Base-by-base conservation (phyloP, 2,113 vertebrate species). In the Perca flavescens region DNA sequence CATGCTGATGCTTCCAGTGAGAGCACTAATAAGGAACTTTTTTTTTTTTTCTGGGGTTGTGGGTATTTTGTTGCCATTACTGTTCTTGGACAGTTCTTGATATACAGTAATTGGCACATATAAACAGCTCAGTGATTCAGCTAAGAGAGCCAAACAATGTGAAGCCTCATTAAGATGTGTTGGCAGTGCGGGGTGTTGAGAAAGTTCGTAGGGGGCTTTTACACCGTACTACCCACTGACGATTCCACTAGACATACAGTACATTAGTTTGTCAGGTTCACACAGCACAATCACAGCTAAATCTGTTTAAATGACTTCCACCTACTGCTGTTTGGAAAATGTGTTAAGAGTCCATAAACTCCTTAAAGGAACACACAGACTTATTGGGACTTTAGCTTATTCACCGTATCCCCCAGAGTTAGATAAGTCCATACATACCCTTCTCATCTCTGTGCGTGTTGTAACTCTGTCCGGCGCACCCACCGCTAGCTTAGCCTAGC, bases 91-190 rank as follows among this genome's bases (percentile, higher is more conserved):
- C 40, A 22, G 19, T 43, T 60, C 12, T 5, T 52, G 25, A 60
- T 58, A 4, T 22, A 19, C 19, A 46, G 75, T 68, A 54, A 84
- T 56, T 79, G 56, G 25, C 19, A 54, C 43, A 57, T 17, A 57
- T 16, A 58, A 49, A 57, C 46, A 28, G 43, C 34, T 52, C 46
- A 12, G 22, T 22, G n/a, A 62, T 56, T 43, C 22, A 74, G 75
- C 57, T 14, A 56, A 61, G 53, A 43, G 63, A 46, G 6, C 7
- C 25, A 12, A 22, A 28, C 14, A 13, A 36, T 14, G 50, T 46
- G 65, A 56, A 65, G 43, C 43, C 31, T 69, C 57, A 58, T 36
- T 61, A 79, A 56, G 56, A 47, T 50, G 22, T 57, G 54, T 11
- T 53, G 14, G 65, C 50, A 22, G 50, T 36, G 15, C 19, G 21